A percentile compares a stretch with the other conserved stretches of the same genome.
Evolutionary conservation across 2,888 invertebrate genomes (phyloP).

Genomic region (Sinopyrophorus schimmeli): DNA sequence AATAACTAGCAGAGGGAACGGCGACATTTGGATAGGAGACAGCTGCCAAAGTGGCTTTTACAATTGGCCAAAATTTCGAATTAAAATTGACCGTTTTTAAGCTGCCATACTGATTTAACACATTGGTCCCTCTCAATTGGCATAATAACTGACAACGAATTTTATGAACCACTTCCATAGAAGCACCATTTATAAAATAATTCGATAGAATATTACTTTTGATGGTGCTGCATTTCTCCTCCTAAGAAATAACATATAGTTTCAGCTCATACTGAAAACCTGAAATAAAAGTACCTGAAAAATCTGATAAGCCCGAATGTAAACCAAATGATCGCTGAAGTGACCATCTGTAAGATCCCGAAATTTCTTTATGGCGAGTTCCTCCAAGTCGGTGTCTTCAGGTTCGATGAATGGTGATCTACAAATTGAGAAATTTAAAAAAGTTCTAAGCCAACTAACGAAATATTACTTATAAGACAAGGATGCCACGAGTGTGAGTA

Average conservation of each 20-base stretch:
- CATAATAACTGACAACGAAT: constrained; percentile 82
- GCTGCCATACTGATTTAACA: too few relatives aligned
- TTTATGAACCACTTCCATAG: constrained; percentile 89
- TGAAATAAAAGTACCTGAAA: constrained; percentile 52
- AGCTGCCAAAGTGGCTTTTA: constrained; percentile 85
- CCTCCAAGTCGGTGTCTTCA: constrained; percentile 65
- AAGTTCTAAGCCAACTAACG: neutral
- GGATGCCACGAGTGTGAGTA: constrained; percentile 87
- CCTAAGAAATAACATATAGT: constrained; percentile 45
- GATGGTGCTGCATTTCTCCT: constrained; percentile 63
- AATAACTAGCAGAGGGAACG: constrained; percentile 52
- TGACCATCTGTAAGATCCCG: constrained; percentile 74
- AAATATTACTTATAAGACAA: constrained; percentile 70
- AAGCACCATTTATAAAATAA: constrained; percentile 75
- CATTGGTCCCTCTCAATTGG: constrained; percentile 73
- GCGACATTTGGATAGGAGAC: constrained; percentile 91
- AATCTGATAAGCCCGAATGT: constrained; percentile 77
- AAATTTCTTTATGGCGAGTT: constrained; percentile 63
- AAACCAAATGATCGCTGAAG: constrained; percentile 87
- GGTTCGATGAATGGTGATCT: constrained; percentile 81
- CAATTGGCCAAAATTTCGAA: constrained; percentile 85
- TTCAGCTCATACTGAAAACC: neutral
- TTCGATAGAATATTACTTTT: constrained; percentile 73
- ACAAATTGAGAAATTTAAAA: constrained; percentile 13
- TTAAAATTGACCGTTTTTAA: constrained; percentile 81